Percentiles rank a stretch among this genome's conserved stretches.
Conservation (phyloP, 2,888 invertebrate species). For the Linnaemya tessellans region DNA sequence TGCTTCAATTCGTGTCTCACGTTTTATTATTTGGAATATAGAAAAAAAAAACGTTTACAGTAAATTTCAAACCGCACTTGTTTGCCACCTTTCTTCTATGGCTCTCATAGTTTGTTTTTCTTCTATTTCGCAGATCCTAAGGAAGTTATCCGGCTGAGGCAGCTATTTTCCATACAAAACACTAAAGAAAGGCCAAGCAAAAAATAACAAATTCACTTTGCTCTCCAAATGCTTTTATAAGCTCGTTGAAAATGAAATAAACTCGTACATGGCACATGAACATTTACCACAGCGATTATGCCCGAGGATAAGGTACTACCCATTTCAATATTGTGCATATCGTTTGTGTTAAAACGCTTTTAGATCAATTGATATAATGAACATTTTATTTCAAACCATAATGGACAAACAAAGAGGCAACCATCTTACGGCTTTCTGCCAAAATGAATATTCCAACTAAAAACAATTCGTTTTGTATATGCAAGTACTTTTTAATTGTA, state of each 20-base stretch:
- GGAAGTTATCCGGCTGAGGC: constrained; percentile 43
- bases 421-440: constrained; percentile 25
- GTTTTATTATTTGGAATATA: constrained; percentile 64
- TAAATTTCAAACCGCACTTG: constrained; percentile 69
- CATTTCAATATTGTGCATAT: constrained; percentile 71
- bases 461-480: constrained; percentile 39
- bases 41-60: constrained; percentile 40
- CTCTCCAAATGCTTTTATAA: constrained; percentile 51
- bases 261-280: constrained; percentile 42
- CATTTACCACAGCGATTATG: constrained; percentile 64
- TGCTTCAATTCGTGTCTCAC: constrained; percentile 70
- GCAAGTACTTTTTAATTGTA: not conserved
- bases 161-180: constrained; percentile 33
- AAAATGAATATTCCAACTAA: constrained; percentile 20
- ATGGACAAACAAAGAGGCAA: not conserved
- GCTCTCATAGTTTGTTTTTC: constrained; percentile 27
- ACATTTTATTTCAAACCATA: constrained; percentile 60
- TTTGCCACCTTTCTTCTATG: constrained; percentile 71
- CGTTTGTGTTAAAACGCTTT: constrained; percentile 70
- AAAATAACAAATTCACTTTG: constrained; percentile 51
- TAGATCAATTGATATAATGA: constrained; percentile 70
- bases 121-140: constrained; percentile 10
- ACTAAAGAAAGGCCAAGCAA: not conserved
- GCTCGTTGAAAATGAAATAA: constrained; percentile 53
- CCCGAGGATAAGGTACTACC: constrained; percentile 71